A percentile compares a stretch with the other conserved stretches of the same genome.
Conservation (phyloP, 1,140 invertebrate species). For the Ladona fulva region DNA sequence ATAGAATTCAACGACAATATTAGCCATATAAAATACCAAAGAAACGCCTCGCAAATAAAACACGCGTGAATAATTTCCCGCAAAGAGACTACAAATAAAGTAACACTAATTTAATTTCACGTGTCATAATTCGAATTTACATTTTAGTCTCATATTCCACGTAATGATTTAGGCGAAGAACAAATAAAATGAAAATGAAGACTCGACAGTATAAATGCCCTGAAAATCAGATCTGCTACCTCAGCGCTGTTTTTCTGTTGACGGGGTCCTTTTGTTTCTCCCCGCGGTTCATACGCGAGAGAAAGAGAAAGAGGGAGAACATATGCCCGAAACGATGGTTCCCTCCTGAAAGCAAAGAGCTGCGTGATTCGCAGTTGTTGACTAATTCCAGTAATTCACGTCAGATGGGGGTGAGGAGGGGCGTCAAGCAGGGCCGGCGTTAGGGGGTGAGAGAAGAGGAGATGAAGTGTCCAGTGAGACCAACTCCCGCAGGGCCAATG, state of each 20-base stretch:
- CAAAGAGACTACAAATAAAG: too few species aligned
- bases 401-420: background rate
- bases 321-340: background rate
- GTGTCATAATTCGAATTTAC: too few species aligned
- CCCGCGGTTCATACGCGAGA: background rate
- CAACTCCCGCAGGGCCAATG: background rate
- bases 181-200: background rate
- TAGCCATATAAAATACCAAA: too few species aligned
- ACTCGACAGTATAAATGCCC: background rate
- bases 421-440: background rate
- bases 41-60: too few species aligned
- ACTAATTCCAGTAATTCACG: slow-evolving; percentile 9
- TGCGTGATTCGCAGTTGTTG: slow-evolving; percentile 3
- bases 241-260: background rate
- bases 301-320: background rate
- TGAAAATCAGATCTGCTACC: background rate
- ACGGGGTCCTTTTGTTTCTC: background rate
- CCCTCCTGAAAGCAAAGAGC: background rate
- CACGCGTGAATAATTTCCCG: too few species aligned
- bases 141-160: too few species aligned
- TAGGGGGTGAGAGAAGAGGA: background rate
- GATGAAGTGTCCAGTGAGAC: background rate
- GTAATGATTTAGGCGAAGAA: too few species aligned
- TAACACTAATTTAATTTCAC: too few species aligned
- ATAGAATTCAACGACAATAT: too few species aligned